Percentiles rank a stretch among this genome's conserved stretches.
Conservation (phyloP, 2,797 vertebrate genomes). For the Enteromius fasciolatus region DNA sequence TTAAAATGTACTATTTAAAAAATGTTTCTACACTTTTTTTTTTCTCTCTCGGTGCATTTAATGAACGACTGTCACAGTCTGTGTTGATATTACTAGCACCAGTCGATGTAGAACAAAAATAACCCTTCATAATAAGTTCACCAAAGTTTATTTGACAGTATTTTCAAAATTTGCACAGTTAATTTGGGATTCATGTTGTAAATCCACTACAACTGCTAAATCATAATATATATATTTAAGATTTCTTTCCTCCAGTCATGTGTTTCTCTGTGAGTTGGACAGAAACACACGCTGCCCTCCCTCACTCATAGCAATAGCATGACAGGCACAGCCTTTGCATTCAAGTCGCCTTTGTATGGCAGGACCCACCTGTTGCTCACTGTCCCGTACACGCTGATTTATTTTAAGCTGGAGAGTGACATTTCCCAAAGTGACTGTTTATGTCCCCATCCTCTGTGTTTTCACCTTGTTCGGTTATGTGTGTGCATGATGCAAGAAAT, state of each 20-base stretch:
- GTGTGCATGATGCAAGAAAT: not conserved
- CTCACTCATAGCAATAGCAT: slow-evolving; percentile 46
- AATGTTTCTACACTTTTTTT: not conserved
- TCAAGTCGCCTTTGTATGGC: slow-evolving; percentile 72
- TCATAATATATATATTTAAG: not conserved
- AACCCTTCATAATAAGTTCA: not conserved
- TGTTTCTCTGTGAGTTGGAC: slow-evolving; percentile 2
- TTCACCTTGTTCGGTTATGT: slow-evolving; percentile 59
- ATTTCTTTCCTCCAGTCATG: not conserved
- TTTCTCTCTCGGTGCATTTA: not conserved
- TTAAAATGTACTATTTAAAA: too few relatives aligned
- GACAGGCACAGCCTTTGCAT: slow-evolving; percentile 49
- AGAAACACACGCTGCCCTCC: slow-evolving; percentile 3
- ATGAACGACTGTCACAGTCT: not conserved
- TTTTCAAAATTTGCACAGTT: not conserved
- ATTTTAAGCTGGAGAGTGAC: slow-evolving; percentile 83
- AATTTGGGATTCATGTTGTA: not conserved
- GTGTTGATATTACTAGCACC: not conserved
- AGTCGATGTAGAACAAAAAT: not conserved
- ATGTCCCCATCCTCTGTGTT: slow-evolving; percentile 64
- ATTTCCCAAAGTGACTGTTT: slow-evolving; percentile 70
- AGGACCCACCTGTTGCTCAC: slow-evolving; percentile 76
- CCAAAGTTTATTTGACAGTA: not conserved
- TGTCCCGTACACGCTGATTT: slow-evolving; percentile 72
- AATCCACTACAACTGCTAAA: not conserved